phyloP scores from a whole-genome alignment of 2,888 invertebrate species.

The Teleiodes luculella region DNA sequence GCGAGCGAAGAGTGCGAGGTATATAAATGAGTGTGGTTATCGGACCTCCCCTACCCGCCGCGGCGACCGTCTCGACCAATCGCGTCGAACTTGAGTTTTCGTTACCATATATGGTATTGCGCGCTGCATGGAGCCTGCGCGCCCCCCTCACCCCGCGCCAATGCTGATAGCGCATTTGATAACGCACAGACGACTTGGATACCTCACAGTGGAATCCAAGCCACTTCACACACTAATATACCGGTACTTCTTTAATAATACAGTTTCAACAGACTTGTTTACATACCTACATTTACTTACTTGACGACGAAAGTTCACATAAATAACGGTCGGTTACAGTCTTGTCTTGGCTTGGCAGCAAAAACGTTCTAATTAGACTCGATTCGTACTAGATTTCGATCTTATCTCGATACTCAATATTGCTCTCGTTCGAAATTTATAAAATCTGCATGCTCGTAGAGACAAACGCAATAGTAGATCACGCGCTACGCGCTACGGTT shows the following conservation, averaged over 20 bases:
- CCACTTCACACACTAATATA: neutral
- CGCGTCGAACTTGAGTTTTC: constrained; percentile 73
- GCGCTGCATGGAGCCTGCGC: constrained; percentile 80
- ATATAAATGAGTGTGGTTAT: constrained; percentile 78
- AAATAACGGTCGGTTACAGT: too few relatives aligned
- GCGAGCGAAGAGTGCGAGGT: constrained; percentile 68
- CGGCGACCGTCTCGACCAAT: constrained; percentile 79
- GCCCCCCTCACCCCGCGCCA: constrained; percentile 44
- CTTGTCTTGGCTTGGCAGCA: constrained; percentile 38
- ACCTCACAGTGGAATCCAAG: constrained; percentile 36
- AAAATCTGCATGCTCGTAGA: neutral
- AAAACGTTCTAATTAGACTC: constrained; percentile 39
- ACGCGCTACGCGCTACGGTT: constrained; percentile 13
- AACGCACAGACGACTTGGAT: constrained; percentile 49
- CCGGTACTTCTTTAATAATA: constrained; percentile 1
- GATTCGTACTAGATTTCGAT: neutral
- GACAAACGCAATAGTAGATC: constrained; percentile 15
- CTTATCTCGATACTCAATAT: neutral
- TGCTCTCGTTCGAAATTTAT: neutral
- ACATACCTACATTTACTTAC: constrained; percentile 11
- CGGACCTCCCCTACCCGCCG: constrained; percentile 76
- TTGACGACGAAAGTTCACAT: constrained; percentile 32
- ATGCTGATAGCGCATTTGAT: constrained; percentile 56
- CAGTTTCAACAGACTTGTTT: neutral
- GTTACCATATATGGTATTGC: constrained; percentile 72